These are phyloP conservation scores for Mimachlamys varia DNA, from an alignment of 2,888 invertebrate genomes.

Conservation along the genomic window DNA sequence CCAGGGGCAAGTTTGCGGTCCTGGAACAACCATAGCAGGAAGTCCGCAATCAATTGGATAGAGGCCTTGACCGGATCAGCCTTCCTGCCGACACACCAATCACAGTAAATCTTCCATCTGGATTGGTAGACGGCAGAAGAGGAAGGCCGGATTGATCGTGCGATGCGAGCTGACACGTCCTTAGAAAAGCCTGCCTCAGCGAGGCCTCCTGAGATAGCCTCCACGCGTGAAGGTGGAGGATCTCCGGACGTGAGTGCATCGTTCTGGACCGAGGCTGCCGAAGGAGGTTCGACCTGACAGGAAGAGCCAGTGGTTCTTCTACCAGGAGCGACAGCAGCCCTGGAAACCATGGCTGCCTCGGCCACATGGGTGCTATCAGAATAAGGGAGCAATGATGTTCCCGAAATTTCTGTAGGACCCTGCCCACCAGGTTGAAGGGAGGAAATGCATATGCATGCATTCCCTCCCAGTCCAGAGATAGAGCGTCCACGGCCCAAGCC, in stretches of 20 bases:
- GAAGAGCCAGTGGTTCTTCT: not conserved
- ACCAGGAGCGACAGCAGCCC: not conserved
- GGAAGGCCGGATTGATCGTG: not conserved
- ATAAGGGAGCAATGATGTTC: not conserved
- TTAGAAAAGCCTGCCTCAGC: conserved; percentile 1
- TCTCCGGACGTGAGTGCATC: not conserved
- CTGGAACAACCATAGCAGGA: not conserved
- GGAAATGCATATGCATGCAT: no score
- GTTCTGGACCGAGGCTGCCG: conserved; percentile 20
- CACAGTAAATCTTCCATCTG: conserved; percentile 20
- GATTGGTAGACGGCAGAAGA: not conserved
- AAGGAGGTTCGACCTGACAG: not conserved
- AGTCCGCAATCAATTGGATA: not conserved
- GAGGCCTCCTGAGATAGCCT: conserved; percentile 8
- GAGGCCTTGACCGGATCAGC: conserved; percentile 21
- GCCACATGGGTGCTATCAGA: conserved; percentile 38
- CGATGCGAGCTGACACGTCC: conserved; percentile 14
- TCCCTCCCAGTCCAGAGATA: no score
- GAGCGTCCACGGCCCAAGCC: no score
- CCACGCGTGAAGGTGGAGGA: conserved; percentile 37
- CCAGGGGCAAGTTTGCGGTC: conserved; percentile 20
- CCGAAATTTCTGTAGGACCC: no score
- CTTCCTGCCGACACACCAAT: conserved; percentile 37
- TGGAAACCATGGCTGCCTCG: conserved; percentile 15
- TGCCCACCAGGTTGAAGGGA: no score